Base-by-base conservation (phyloP, 2,797 vertebrate genomes). In the Pipistrellus kuhlii region DNA sequence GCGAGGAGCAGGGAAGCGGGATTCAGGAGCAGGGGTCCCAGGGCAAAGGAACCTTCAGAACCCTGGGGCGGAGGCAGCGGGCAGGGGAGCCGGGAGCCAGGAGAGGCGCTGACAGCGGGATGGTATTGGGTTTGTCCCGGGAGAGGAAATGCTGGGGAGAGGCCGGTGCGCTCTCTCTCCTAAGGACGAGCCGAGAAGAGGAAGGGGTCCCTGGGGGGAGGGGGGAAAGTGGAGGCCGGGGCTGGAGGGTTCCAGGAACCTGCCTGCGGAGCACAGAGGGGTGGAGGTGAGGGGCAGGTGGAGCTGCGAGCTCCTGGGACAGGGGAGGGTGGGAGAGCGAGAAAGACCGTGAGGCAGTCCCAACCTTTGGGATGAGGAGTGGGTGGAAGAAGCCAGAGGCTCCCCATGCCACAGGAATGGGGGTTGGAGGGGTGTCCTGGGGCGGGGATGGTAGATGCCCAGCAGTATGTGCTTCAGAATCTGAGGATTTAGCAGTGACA, bases 401-500 rank as follows among this genome's bases (percentile, higher is more conserved):
- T 73, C 59, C 51, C 81, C 82, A 30, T 78, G 93, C 32, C 44
- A n/a, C 83, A 86, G 46, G 53, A 94, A 64, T 82, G 64, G 14
- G 13, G 17, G 18, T 7, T 6, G 38, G 38, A 41, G 38, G 38
- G 30, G 17, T 17, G 10, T 27, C 64, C 53, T n/a, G 64, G 44
- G n/a, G n/a, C 66, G 41, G 81, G 35, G 35, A 44, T 6, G 21
- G 38, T 38, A 23, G 35, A 18, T 17, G 81, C 73, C 68, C 13
- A 2, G 18, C 21, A 1, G 13, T 18, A 23, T 21, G 72, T 57
- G n/a, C 46, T 38, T 51, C 17, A 72, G 64, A 77, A 48, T 83
- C 41, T 66, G 76, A 71, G 78, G 8, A 32, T 46, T 89, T 66
- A 85, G 68, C 25, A 6, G 35, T 23, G 57, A 75, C 35, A 25